A percentile compares a stretch with the other conserved stretches of the same genome.
Conservation (phyloP, 2,888 invertebrate genomes). For the Zeuzera pyrina region DNA sequence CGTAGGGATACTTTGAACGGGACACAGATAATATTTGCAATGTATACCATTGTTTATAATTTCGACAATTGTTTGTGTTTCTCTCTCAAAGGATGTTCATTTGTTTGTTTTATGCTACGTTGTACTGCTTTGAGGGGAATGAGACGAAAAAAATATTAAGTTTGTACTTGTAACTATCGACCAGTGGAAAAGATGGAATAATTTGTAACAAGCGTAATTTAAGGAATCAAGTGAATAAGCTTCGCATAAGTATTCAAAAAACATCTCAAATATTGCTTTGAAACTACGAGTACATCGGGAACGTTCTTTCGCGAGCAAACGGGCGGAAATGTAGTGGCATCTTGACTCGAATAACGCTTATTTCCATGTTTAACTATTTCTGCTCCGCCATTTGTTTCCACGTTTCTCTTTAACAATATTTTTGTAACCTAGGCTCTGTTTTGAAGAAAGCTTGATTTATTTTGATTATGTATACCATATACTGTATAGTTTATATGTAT, state of each 20-base stretch:
- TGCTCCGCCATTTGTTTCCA: conserved; percentile 14
- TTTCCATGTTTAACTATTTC: conserved; percentile 15
- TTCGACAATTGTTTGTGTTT: conserved; percentile 69
- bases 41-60: conserved; percentile 71
- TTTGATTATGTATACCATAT: no score
- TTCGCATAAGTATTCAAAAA: no score
- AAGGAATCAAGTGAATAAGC: no score
- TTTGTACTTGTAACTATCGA: no score
- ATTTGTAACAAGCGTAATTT: no score
- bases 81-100: conserved; percentile 70
- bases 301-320: conserved; percentile 43
- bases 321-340: conserved; percentile 41
- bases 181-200: no score
- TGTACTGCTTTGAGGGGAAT: conserved; percentile 22
- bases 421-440: no score
- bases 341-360: conserved; percentile 37
- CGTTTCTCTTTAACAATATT: conserved; percentile 14
- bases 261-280: no score
- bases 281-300: no score
- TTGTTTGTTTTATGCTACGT: conserved; percentile 52
- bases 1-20: conserved; percentile 59
- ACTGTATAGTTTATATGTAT: no score
- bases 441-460: no score
- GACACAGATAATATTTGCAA: conserved; percentile 65
- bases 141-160: conserved; percentile 25